Evolutionary conservation across 2,113 vertebrate species (phyloP), one percentile per base, ranked within the genome.

Genomic region (Cinclus cinclus): DNA sequence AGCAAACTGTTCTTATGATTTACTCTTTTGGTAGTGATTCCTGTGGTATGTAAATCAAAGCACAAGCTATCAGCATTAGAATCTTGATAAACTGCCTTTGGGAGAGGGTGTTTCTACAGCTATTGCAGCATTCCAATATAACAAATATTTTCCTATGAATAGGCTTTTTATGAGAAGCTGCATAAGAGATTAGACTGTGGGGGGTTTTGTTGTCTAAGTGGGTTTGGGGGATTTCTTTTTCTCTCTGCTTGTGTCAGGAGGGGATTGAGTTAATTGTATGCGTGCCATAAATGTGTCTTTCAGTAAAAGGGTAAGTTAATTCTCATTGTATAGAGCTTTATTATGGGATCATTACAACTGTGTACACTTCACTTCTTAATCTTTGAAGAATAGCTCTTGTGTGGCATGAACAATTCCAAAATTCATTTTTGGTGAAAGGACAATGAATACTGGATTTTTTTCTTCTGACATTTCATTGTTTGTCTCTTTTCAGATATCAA

Each of bases 401-500:
- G 64, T 91, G 52, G 41, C 37, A 58, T 63, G 59, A 94, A 80
- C 80, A 94, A 88, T 78, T 91, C 41, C 59, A 76, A 55, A 92
- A 70, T 81, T 90, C 16, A 53, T 89, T 94, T 83, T 50, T 12
- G 0, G 10, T 92, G 63, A 76, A 74, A 68, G 53, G 69, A 67
- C 60, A 94, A 79, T 64, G 23, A n/a, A 28, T 28, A n/a, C 31
- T 56, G 27, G 55, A 31, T 33, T 22, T 35, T 75, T 87, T 33
- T 13, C 62, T 63, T 76, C 28, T 30, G 28, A 73, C 6, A 55
- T 41, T 49, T 83, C 39, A 64, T 13, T 67, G 87, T 92, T 91
- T 68, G 84, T 93, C 87, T 95, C 78, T 93, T 95, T 95, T 87
- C 83, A 99, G 99, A 64, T 99, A 98, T 59, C 98, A 99, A 90